Evolutionary conservation across 92 coral and sea anemone species (phyloP), one percentile per base, ranked within the genome.

Genomic region (Actinostola sp.): DNA sequence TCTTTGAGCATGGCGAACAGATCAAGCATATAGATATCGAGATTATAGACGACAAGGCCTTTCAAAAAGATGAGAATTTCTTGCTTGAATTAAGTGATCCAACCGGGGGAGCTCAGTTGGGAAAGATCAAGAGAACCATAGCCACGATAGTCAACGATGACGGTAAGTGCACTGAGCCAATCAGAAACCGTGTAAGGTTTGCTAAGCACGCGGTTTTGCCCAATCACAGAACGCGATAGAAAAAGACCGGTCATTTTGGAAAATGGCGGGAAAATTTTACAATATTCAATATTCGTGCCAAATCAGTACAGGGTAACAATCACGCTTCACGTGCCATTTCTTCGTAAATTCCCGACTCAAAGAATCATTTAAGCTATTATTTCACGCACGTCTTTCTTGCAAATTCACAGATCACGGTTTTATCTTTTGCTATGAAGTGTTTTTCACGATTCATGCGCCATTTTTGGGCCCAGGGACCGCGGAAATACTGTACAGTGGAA

Each of bases 1-100:
- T 77, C 1, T 94, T 94, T 55, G 97, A 91, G 54, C 97, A 94
- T 45, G 97, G 95, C 45, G 98, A 94, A 55, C 98, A 85, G 76
- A 59, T 88, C 14, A 91, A 91, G 29, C 59, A 84, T 58, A 74
- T 94, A 10, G 86, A 79, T 14, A 88, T 94, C 17, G 98, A 85
- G 24, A 86, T 94, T 27, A 87, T 83, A 35, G 98, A 94, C 34
- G 97, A 94, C 63, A 94, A 94, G 80, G 88, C 88, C 6, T 94
- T 94, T 71, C 97, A 94, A 74, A 94, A 94, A 38, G 98, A 94
- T 61, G 97, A 94, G 60, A 70, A 89, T 26, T 94, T 94, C 56
- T 48, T 86, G 41, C 71, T 94, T 8, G 97, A 91, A 46, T 77
- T 94, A 33, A 52, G 79, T 29, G 84, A 84, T 61, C 88, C 98